Conservation (phyloP, 37 sponge, comb jelly and placozoan species). For the Chondrilla cf. caribensis region DNA sequence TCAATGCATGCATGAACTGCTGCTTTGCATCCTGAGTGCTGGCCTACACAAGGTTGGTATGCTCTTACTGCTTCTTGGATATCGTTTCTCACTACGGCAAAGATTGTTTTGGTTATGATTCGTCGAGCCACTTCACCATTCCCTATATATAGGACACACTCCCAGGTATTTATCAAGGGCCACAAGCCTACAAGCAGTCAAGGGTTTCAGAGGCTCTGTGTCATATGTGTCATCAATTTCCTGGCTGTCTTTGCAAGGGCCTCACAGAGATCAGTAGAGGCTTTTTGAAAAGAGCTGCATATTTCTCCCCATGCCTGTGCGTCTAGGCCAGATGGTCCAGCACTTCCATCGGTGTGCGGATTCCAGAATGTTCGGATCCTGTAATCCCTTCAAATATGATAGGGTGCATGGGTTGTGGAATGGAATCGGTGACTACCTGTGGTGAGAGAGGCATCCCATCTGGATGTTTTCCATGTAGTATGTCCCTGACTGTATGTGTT, state of each 20-base stretch:
- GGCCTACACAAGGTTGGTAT: neutral
- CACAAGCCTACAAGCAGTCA: neutral
- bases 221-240: neutral
- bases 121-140: neutral
- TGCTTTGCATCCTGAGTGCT: neutral
- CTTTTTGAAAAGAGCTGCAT: neutral
- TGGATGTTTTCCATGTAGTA: neutral
- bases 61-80: neutral
- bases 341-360: constrained; percentile 2
- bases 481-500: neutral
- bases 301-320: neutral
- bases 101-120: neutral
- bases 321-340: neutral
- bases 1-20: neutral
- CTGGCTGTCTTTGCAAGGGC: neutral
- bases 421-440: neutral
- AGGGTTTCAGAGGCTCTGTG: neutral
- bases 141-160: neutral
- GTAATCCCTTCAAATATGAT: neutral
- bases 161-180: neutral
- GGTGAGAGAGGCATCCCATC: neutral
- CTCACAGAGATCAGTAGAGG: neutral
- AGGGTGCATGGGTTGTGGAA: neutral
- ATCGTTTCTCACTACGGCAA: neutral
- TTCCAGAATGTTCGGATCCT: neutral